Percentiles rank a stretch among this genome's conserved stretches.
Evolutionary conservation across 2,797 vertebrate species (phyloP).

Genomic region (Potorous gilbertii): DNA sequence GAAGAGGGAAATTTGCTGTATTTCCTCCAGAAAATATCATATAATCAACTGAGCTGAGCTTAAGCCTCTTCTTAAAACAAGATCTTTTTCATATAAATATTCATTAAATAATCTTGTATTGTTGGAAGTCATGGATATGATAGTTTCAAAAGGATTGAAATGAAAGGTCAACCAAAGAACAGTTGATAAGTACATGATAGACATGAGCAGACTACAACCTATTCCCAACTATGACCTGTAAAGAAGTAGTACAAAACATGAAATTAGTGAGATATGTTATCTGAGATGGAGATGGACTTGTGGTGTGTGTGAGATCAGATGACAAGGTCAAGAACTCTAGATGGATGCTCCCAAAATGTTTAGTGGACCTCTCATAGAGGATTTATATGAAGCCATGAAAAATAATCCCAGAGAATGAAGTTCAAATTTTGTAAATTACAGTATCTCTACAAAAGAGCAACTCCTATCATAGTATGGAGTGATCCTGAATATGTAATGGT

Average conservation of each 20-base stretch:
- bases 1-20: not conserved
- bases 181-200: not conserved
- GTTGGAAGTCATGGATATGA: not conserved
- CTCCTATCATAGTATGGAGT: not conserved
- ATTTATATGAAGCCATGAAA: not conserved
- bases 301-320: not conserved
- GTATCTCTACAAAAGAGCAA: not conserved
- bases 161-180: not conserved
- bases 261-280: not conserved
- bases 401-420: not conserved
- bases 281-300: not conserved
- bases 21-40: not conserved
- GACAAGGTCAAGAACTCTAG: not conserved
- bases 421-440: not conserved
- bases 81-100: not conserved
- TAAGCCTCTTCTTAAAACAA: not conserved
- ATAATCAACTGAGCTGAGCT: fast-evolving
- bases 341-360: not conserved
- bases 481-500: not conserved
- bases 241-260: not conserved
- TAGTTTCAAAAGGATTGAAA: not conserved
- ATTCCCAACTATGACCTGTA: not conserved
- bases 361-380: not conserved
- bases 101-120: not conserved
- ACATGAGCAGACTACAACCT: not conserved